Evolutionary conservation across 1,140 invertebrate genomes (phyloP).

Genomic region (Solenopsis invicta): DNA sequence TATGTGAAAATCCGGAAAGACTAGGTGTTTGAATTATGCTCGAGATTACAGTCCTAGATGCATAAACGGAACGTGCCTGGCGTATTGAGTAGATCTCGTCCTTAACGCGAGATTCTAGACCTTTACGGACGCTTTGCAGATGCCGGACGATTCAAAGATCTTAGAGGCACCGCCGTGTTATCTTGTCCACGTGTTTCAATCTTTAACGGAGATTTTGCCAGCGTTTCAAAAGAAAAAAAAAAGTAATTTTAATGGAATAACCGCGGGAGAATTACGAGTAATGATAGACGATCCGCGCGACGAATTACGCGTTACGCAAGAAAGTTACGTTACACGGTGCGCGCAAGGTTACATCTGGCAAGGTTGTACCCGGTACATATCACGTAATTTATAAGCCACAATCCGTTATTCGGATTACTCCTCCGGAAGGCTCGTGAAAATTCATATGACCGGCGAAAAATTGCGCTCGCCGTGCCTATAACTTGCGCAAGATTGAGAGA

Average conservation of each 20-base stretch:
- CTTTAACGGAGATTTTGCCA: too few relatives aligned
- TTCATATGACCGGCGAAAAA: background rate
- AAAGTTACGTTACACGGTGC: background rate
- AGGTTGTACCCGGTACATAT: background rate
- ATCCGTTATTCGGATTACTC: constrained; percentile 7
- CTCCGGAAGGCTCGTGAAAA: background rate
- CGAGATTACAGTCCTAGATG: constrained; percentile 67
- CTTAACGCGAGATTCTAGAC: background rate
- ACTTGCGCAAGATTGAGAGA: background rate
- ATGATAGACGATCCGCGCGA: background rate
- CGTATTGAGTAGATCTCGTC: constrained; percentile 62
- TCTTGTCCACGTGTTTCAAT: background rate
- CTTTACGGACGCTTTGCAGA: background rate
- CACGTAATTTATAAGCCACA: constrained; percentile 12
- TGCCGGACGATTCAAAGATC: background rate
- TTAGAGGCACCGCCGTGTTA: background rate
- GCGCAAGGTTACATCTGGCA: constrained; percentile 29
- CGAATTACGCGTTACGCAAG: background rate
- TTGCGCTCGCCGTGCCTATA: too few relatives aligned
- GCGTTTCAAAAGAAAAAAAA: background rate
- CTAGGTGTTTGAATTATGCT: constrained; percentile 23
- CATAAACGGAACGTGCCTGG: constrained; percentile 66
- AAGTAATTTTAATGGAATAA: constrained; percentile 16
- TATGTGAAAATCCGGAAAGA: background rate
- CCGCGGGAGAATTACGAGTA: constrained; percentile 10